Conservation (phyloP, 1,140 invertebrate species). For the Belonocnema kinseyi region DNA sequence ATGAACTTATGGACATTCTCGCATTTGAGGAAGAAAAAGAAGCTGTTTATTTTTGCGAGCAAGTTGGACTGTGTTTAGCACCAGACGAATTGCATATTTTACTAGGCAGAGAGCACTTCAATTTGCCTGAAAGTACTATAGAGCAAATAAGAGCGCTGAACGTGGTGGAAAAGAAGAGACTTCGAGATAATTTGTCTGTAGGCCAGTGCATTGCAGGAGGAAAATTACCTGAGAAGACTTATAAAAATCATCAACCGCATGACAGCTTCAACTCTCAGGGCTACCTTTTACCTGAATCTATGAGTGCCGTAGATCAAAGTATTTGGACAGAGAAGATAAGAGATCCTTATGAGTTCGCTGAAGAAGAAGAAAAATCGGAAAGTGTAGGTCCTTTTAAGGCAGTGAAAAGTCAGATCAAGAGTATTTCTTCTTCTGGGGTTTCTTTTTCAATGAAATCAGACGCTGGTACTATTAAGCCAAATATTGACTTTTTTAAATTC, state of each 20-base stretch:
- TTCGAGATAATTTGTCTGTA: constrained; percentile 68
- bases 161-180: constrained; percentile 81
- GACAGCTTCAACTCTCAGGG: constrained; percentile 82
- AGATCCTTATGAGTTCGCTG: constrained; percentile 57
- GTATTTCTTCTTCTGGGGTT: neutral
- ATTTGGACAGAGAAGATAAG: constrained; percentile 16
- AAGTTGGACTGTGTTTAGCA: constrained; percentile 77
- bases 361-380: constrained; percentile 48
- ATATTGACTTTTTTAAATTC: constrained; percentile 1
- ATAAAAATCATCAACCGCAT: constrained; percentile 77
- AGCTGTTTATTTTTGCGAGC: constrained; percentile 79
- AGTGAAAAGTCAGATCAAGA: constrained; percentile 13
- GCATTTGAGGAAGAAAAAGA: constrained; percentile 81
- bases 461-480: neutral
- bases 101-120: constrained; percentile 78
- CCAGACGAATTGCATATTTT: constrained; percentile 77
- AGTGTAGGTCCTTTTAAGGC: neutral
- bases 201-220: constrained; percentile 82
- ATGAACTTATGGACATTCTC: constrained; percentile 80
- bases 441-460: constrained; percentile 4
- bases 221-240: constrained; percentile 73
- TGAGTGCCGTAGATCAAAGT: constrained; percentile 77
- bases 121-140: constrained; percentile 73
- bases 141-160: constrained; percentile 77
- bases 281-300: constrained; percentile 75